These are phyloP conservation scores for Litocranius walleri DNA, from an alignment of 2,113 vertebrate genomes.

Conservation along the genomic window DNA sequence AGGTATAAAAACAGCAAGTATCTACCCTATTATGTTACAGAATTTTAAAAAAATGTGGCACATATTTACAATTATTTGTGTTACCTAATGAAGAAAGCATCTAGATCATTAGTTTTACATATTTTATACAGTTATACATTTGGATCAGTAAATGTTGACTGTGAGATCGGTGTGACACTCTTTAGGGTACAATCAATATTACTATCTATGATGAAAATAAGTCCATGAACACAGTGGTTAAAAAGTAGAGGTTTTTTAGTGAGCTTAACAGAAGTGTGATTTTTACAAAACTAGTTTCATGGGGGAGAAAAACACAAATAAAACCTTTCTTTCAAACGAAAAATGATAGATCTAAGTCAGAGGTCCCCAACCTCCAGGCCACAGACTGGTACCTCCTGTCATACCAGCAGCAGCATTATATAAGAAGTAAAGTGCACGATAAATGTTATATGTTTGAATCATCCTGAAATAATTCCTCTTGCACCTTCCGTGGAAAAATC, in stretches of 20 bases:
- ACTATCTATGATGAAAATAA: neutral
- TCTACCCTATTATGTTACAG: neutral
- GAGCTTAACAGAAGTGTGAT: neutral
- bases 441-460: neutral
- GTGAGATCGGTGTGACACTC: neutral
- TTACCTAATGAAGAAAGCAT: neutral
- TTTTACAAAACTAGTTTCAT: neutral
- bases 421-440: neutral
- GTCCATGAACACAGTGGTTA: neutral
- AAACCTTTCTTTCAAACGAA: neutral
- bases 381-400: neutral
- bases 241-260: neutral
- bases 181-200: neutral
- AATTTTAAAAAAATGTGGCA: neutral
- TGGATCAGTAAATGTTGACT: neutral
- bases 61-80: neutral
- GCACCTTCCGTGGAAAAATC: neutral
- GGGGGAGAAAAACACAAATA: neutral
- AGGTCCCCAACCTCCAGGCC: neutral
- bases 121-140: neutral
- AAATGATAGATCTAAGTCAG: neutral
- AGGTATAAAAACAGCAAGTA: neutral
- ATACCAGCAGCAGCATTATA: neutral
- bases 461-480: neutral
- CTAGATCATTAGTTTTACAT: neutral